These are phyloP conservation scores for Macrocentrus cingulum DNA, from an alignment of 1,140 invertebrate species.

Conservation along the genomic window DNA sequence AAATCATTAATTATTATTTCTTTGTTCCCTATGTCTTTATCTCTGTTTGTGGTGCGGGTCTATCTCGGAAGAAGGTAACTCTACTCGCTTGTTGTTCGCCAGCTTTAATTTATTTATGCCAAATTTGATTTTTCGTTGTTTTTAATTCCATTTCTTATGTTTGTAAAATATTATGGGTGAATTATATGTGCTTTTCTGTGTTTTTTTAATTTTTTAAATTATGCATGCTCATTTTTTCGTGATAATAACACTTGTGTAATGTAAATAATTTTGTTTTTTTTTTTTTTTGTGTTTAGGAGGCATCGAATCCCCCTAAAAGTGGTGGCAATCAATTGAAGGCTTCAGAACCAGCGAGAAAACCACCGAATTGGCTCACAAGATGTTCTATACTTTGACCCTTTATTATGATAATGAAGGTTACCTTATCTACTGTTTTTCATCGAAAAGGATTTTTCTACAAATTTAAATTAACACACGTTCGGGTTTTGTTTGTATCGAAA, in stretches of 20 bases:
- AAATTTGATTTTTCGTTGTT: neutral
- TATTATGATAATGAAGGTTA: constrained; percentile 38
- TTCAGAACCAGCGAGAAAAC: constrained; percentile 72
- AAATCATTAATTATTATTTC: constrained; percentile 48
- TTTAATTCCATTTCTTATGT: neutral
- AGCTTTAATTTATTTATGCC: constrained; percentile 4
- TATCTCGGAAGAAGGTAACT: constrained; percentile 61
- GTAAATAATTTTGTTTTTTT: neutral
- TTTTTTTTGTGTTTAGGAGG: constrained; percentile 64
- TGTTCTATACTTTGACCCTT: constrained; percentile 75
- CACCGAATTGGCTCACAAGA: constrained; percentile 71
- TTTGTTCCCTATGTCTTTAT: constrained; percentile 57
- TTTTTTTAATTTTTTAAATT: neutral
- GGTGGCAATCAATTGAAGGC: constrained; percentile 69
- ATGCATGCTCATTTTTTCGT: neutral
- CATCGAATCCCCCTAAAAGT: constrained; percentile 77
- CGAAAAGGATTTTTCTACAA: constrained; percentile 49
- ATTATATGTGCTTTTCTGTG: neutral
- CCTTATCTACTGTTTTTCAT: constrained; percentile 45
- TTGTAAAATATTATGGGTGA: too few relatives aligned
- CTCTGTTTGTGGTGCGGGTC: constrained; percentile 56
- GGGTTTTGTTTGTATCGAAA: constrained; percentile 35
- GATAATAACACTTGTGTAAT: constrained; percentile 15
- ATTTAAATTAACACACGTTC: constrained; percentile 47
- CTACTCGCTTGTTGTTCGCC: constrained; percentile 33